A percentile compares a stretch with the other conserved stretches of the same genome.
Evolutionary conservation across 2,888 invertebrate species (phyloP).

Genomic region (Pandemis cinnamomeana): DNA sequence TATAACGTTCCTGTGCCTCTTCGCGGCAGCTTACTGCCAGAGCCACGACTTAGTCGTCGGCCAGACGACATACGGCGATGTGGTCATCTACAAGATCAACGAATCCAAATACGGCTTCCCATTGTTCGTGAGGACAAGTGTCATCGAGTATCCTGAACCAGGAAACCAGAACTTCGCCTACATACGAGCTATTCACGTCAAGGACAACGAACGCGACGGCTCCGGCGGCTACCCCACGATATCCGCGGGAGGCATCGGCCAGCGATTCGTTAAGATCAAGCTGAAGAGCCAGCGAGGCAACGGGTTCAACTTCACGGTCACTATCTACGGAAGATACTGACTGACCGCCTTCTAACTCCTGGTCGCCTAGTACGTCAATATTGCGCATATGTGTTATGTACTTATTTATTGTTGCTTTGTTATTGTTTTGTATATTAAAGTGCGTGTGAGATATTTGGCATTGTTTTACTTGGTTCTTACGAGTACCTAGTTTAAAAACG

Average conservation of each 20-base stretch:
- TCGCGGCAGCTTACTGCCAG: slow-evolving; percentile 59
- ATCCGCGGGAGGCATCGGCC: slow-evolving; percentile 73
- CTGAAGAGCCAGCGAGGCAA: slow-evolving; percentile 71
- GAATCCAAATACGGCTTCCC: slow-evolving; percentile 76
- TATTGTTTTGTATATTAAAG: slow-evolving; percentile 17
- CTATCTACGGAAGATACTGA: slow-evolving; percentile 74
- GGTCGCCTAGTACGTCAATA: slow-evolving; percentile 46
- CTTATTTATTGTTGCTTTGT: slow-evolving; percentile 15
- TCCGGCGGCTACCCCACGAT: slow-evolving; percentile 71
- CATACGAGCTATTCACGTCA: slow-evolving; percentile 69
- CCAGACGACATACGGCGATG: slow-evolving; percentile 69
- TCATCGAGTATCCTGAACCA: slow-evolving; percentile 69
- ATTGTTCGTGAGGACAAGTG: slow-evolving; percentile 62
- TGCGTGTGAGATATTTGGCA: slow-evolving; percentile 3
- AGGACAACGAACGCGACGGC: slow-evolving; percentile 69
- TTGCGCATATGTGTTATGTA: slow-evolving; percentile 8
- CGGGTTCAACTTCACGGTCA: slow-evolving; percentile 76
- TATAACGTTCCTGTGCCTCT: slow-evolving; percentile 57
- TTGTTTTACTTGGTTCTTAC: slow-evolving; percentile 5
- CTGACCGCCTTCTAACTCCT: slow-evolving; percentile 46
- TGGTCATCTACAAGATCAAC: slow-evolving; percentile 64
- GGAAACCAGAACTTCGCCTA: slow-evolving; percentile 68
- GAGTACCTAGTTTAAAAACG: no score
- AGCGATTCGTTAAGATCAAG: slow-evolving; percentile 72
- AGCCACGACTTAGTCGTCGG: slow-evolving; percentile 72